A percentile compares a stretch with the other conserved stretches of the same genome.
phyloP scores from a whole-genome alignment of 1,140 invertebrate species.

The Tetragonula clypearis region DNA sequence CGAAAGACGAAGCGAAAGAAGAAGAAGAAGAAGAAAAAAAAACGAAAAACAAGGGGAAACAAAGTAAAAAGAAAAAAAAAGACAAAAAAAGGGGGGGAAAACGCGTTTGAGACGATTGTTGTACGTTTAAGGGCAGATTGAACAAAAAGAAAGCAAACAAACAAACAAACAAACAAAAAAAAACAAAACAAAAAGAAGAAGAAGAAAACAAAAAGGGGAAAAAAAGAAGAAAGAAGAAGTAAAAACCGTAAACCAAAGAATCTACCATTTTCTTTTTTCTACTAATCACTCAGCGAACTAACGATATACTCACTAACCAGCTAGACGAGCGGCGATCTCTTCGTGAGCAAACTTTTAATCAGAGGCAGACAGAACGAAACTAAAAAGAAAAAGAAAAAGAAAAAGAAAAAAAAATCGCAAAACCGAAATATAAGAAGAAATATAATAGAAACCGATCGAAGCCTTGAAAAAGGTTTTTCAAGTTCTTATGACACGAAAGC shows the following conservation, averaged over 20 bases:
- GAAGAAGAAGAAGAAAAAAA: slow-evolving; percentile 50
- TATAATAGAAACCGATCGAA: slow-evolving; percentile 6
- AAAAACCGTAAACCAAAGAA: slow-evolving; percentile 81
- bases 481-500: neutral
- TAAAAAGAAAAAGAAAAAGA: too few relatives aligned
- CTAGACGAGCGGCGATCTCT: slow-evolving; percentile 61
- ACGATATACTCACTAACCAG: slow-evolving; percentile 64
- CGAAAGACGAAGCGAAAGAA: slow-evolving; percentile 60
- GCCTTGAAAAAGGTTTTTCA: slow-evolving; percentile 29
- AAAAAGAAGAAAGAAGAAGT: slow-evolving; percentile 38
- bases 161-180: neutral
- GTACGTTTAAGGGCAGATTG: slow-evolving; percentile 24
- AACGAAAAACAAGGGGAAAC: slow-evolving; percentile 56
- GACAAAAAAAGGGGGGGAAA: slow-evolving; percentile 9
- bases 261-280: slow-evolving; percentile 80
- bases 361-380: neutral
- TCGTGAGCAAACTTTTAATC: slow-evolving; percentile 55
- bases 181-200: too few relatives aligned
- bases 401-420: neutral
- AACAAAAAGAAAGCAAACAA: neutral
- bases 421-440: neutral
- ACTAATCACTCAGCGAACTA: slow-evolving; percentile 75
- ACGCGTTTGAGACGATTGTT: slow-evolving; percentile 26
- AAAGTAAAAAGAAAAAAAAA: slow-evolving; percentile 22
- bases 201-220: slow-evolving; percentile 10